These are phyloP conservation scores for Drosophila cognata DNA, from an alignment of 2,888 invertebrate species.

Conservation along the genomic window DNA sequence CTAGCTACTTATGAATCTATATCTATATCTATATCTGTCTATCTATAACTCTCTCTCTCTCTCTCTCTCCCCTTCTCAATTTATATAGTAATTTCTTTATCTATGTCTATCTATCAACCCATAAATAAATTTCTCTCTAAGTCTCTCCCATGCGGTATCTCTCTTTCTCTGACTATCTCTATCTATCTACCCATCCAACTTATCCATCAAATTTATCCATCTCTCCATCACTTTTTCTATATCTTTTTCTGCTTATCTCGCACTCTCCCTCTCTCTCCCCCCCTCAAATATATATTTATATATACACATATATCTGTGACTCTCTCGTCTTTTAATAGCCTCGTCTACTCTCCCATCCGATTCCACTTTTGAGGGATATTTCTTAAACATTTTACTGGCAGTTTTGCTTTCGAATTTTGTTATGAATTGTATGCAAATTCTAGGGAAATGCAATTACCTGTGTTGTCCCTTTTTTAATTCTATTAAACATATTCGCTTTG, in stretches of 20 bases:
- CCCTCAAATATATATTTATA: too few relatives aligned
- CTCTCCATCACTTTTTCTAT: not conserved
- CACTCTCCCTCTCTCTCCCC: not conserved
- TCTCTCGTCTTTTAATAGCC: too few relatives aligned
- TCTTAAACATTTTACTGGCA: not conserved
- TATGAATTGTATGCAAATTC: not conserved
- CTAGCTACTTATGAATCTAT: not conserved
- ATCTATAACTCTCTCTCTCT: not conserved
- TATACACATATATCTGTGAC: not conserved
- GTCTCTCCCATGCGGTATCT: not conserved
- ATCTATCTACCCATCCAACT: not conserved
- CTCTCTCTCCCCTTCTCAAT: not conserved
- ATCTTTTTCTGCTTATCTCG: not conserved
- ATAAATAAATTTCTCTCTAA: not conserved
- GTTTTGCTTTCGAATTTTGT: not conserved
- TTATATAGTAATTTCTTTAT: not conserved
- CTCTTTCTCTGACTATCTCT: not conserved
- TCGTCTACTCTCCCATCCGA: not conserved
- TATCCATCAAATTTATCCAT: not conserved
- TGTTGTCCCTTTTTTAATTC: not conserved
- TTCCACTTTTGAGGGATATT: not conserved
- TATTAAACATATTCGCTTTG: not conserved
- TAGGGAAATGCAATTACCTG: not conserved
- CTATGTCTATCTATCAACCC: not conserved
- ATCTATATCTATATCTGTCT: not conserved